Conservation (phyloP, 2,797 vertebrate genomes). For the Hylomyscus alleni region DNA sequence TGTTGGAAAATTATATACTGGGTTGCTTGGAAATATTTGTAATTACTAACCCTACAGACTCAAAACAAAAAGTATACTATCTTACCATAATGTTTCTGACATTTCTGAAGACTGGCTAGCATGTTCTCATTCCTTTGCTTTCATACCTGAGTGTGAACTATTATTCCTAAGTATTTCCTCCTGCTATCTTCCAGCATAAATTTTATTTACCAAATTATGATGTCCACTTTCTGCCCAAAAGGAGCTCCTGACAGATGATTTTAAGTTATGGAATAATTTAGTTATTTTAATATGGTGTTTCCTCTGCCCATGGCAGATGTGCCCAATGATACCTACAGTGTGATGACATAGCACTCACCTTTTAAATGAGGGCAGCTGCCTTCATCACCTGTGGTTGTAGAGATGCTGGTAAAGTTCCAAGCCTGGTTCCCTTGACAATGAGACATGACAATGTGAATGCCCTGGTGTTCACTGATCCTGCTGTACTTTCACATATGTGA, state of each 20-base stretch:
- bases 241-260: neutral
- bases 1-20: neutral
- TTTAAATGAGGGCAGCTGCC: neutral
- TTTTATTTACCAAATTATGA: neutral
- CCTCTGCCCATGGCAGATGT: neutral
- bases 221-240: neutral
- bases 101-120: neutral
- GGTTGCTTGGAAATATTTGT: neutral
- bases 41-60: neutral
- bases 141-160: neutral
- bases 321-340: neutral
- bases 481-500: rapidly evolving
- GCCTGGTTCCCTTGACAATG: neutral
- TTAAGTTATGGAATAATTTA: neutral
- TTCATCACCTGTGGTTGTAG: neutral
- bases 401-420: neutral
- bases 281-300: neutral
- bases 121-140: neutral
- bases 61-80: neutral
- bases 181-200: neutral
- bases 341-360: too few relatives aligned
- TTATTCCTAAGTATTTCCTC: neutral
- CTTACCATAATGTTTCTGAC: neutral
- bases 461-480: neutral
- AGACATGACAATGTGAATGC: neutral